These are phyloP conservation scores for Lepidonotus clava DNA, from an alignment of 2,888 invertebrate genomes.

Conservation along the genomic window DNA sequence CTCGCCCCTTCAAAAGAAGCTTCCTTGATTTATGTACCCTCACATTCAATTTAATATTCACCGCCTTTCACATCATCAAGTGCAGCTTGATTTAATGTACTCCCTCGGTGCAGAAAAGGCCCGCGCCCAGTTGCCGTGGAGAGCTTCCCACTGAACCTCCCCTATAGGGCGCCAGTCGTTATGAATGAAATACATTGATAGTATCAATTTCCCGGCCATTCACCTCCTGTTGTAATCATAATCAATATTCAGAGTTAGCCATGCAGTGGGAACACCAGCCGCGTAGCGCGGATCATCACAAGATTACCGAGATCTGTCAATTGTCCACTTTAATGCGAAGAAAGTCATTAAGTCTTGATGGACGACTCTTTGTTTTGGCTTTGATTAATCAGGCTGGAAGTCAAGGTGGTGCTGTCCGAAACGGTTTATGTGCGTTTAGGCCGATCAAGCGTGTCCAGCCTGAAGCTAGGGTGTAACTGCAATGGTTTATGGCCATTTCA, in stretches of 20 bases:
- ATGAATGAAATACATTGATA: slow-evolving; percentile 20
- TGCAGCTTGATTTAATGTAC: not conserved
- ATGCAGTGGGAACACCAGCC: not conserved
- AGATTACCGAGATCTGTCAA: slow-evolving; percentile 37
- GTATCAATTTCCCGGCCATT: slow-evolving; percentile 12
- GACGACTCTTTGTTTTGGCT: slow-evolving; percentile 21
- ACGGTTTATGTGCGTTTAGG: slow-evolving; percentile 17
- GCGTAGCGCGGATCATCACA: not conserved
- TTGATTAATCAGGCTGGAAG: not conserved
- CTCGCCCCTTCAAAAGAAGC: not conserved
- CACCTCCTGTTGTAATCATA: slow-evolving; percentile 6
- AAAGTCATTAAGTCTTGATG: slow-evolving; percentile 19
- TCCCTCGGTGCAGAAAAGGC: not conserved
- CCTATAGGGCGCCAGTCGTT: not conserved
- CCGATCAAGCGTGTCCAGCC: slow-evolving; percentile 17
- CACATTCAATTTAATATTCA: slow-evolving; percentile 43
- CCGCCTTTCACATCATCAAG: not conserved
- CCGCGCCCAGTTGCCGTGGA: not conserved
- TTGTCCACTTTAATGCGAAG: slow-evolving; percentile 28
- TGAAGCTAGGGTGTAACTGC: not conserved
- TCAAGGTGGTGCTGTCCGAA: not conserved
- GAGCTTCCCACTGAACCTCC: not conserved
- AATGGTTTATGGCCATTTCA: slow-evolving; percentile 3
- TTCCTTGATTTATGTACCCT: not conserved
- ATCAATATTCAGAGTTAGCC: not conserved